Evolutionary conservation across 1,140 invertebrate species (phyloP), one percentile per base, ranked within the genome.

Genomic region (Plutomurus gul): DNA sequence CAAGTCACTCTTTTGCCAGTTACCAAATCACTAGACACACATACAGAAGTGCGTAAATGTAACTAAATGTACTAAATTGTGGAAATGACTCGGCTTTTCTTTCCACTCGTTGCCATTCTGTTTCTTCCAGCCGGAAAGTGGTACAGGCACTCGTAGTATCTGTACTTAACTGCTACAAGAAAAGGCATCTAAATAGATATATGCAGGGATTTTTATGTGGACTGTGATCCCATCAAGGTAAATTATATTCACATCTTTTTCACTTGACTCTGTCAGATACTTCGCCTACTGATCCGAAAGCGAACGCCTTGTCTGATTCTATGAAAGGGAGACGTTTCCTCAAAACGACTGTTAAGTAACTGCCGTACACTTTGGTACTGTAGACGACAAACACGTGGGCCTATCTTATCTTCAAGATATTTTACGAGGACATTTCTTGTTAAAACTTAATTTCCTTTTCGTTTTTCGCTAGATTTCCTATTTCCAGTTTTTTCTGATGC

Each of bases 301-400:
- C n/a, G n/a, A n/a, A n/a, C n/a, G n/a, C n/a, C n/a, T n/a, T n/a
- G n/a, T n/a, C n/a, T n/a, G n/a, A n/a, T n/a, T n/a, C n/a, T n/a
- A n/a, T n/a, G n/a, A n/a, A n/a, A n/a, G n/a, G n/a, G n/a, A n/a
- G n/a, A n/a, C n/a, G n/a, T n/a, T n/a, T n/a, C n/a, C n/a, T n/a
- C n/a, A n/a, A n/a, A n/a, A n/a, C n/a, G n/a, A n/a, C n/a, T n/a
- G n/a, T 33, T 60, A 7, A 11, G 11, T 33, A n/a, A 65, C 56
- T 33, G 36, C 56, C 36, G 30, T 33, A 65, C n/a, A 25, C 71
- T 74, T 74, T 74, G 46, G 72, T 43, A 74, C 20, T 75, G n/a
- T 56, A 36, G 33, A 75, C 37, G 74, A 27, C 74, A 37, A 75
- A 75, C 74, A 75, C 47, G 47, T 75, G 74, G 74, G n/a, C 27